Percentiles rank a stretch among this genome's conserved stretches.
Evolutionary conservation across 2,113 vertebrate species (phyloP).

Genomic region (Myotis davidii): DNA sequence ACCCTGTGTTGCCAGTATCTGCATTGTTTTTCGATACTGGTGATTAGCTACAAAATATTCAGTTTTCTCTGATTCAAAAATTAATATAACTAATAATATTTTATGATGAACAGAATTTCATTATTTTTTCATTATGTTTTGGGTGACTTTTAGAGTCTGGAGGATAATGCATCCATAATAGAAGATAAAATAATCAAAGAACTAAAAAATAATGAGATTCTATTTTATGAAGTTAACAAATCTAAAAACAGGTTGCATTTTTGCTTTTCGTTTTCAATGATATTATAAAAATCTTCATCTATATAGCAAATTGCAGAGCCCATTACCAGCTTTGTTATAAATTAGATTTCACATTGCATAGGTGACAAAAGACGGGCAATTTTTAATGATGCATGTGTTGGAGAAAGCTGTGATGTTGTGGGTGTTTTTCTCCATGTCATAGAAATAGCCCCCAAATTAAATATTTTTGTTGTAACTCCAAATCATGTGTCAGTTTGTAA

Average conservation of each 20-base stretch:
- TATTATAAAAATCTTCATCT: constrained; percentile 49
- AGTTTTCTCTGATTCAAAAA: constrained; percentile 41
- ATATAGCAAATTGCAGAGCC: not conserved
- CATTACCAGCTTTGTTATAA: constrained; percentile 19
- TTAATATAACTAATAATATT: constrained; percentile 49
- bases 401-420: constrained; percentile 55
- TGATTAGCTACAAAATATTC: not conserved
- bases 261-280: constrained; percentile 23
- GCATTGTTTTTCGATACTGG: not conserved
- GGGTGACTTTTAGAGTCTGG: constrained; percentile 30
- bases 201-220: constrained; percentile 48
- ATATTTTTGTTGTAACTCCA: constrained; percentile 62
- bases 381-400: constrained; percentile 30
- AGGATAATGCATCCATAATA: constrained; percentile 21
- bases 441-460: constrained; percentile 53
- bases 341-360: constrained; percentile 46
- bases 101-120: constrained; percentile 48
- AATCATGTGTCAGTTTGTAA: constrained; percentile 39
- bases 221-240: constrained; percentile 55
- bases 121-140: constrained; percentile 57
- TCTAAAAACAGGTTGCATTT: constrained; percentile 37
- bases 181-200: constrained; percentile 65
- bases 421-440: constrained; percentile 1
- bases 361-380: not conserved
- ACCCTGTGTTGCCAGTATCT: not conserved